Conservation (phyloP, 2,797 vertebrate species). For the Hyperoplus immaculatus region DNA sequence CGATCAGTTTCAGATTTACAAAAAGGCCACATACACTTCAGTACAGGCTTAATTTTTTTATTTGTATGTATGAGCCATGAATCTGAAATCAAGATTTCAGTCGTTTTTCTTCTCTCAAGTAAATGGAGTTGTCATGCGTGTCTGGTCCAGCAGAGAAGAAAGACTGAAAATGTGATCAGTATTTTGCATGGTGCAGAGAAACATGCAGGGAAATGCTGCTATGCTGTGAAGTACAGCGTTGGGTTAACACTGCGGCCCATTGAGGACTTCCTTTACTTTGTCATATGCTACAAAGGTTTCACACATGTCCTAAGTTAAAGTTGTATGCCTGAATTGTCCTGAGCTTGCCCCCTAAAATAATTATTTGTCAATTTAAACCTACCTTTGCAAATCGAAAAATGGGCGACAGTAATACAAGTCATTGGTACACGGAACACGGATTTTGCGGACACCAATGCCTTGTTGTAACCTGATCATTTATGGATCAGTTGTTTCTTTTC, state of each 20-base stretch:
- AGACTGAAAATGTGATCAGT: background rate
- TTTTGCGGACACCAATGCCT: constrained; percentile 81
- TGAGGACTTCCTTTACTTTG: constrained; percentile 28
- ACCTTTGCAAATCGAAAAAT: constrained; percentile 53
- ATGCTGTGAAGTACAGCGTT: background rate
- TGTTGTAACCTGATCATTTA: constrained; percentile 90
- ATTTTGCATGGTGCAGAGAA: constrained; percentile 14
- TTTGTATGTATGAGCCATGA: constrained; percentile 28
- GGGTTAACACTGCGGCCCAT: constrained; percentile 14
- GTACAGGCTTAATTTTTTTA: constrained; percentile 12
- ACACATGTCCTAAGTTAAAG: constrained; percentile 28
- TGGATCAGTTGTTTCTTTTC: constrained; percentile 90
- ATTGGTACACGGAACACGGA: constrained; percentile 80
- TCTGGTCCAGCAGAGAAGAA: constrained; percentile 5
- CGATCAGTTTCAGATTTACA: constrained; percentile 70
- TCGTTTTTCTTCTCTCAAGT: background rate
- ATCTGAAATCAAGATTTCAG: constrained; percentile 35
- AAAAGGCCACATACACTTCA: background rate
- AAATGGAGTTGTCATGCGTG: constrained; percentile 6
- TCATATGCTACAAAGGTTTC: constrained; percentile 38
- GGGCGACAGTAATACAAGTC: constrained; percentile 73
- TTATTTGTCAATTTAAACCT: constrained; percentile 48
- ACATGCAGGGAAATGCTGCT: constrained; percentile 14
- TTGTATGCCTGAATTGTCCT: constrained; percentile 23
- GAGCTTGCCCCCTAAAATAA: constrained; percentile 43